phyloP scores from a whole-genome alignment of 1,140 invertebrate genomes.

The Drosophila tristis region DNA sequence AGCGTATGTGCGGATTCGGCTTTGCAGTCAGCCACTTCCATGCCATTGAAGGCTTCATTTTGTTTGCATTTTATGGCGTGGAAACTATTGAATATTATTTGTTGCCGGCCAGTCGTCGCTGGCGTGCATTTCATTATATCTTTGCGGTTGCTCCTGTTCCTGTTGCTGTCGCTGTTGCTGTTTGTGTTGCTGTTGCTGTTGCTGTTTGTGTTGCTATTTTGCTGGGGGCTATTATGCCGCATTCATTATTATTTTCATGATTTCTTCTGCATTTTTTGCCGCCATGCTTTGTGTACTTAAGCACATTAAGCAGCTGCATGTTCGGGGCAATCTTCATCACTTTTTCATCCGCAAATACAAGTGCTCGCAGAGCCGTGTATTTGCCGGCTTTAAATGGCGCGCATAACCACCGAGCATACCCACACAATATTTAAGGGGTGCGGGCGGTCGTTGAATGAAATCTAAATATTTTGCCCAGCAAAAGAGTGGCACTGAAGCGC shows the following conservation, averaged over 20 bases:
- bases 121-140: constrained; percentile 52
- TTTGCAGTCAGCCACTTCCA: not conserved
- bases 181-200: not conserved
- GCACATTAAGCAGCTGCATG: constrained; percentile 52
- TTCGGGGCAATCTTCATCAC: constrained; percentile 40
- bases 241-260: constrained; percentile 32
- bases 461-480: constrained; percentile 65
- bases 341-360: constrained; percentile 4
- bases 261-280: constrained; percentile 8
- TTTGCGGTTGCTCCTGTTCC: constrained; percentile 2
- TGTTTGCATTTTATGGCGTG: constrained; percentile 75
- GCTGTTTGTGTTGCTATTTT: constrained; percentile 20
- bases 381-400: constrained; percentile 20
- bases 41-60: constrained; percentile 67
- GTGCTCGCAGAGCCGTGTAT: not conserved
- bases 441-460: constrained; percentile 50
- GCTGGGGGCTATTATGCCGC: constrained; percentile 32
- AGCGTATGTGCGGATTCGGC: too few relatives aligned
- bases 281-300: constrained; percentile 53
- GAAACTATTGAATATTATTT: constrained; percentile 72
- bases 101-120: constrained; percentile 24
- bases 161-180: not conserved
- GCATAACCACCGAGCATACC: constrained; percentile 33
- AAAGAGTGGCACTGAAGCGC: too few relatives aligned
- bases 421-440: not conserved